These are phyloP conservation scores for Nesometra sesokonis DNA, from an alignment of 35 echinoderm and acorn worm genomes.

Conservation along the genomic window DNA sequence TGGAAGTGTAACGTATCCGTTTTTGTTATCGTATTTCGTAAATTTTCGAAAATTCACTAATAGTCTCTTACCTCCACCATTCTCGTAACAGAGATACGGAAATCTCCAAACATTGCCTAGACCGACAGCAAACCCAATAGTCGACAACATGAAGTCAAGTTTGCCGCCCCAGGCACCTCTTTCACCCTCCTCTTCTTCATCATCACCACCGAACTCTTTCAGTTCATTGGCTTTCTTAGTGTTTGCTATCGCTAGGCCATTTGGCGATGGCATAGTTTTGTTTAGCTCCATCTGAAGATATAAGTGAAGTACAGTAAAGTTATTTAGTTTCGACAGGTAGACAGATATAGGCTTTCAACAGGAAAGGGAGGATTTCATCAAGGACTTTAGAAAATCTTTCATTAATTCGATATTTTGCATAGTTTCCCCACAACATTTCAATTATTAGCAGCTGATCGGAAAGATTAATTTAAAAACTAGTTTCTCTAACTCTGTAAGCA, in stretches of 20 bases:
- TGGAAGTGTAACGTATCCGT: too few species aligned
- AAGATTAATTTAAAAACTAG: too few species aligned
- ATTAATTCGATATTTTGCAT: too few species aligned
- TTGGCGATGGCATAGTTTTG: not conserved
- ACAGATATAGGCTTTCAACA: too few species aligned
- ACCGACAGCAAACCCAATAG: conserved; percentile 37
- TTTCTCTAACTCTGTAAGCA: too few species aligned
- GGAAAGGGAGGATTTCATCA: too few species aligned
- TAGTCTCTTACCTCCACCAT: conserved; percentile 30
- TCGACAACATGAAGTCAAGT: conserved; percentile 35
- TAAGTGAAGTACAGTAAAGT: too few species aligned
- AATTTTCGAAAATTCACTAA: not conserved
- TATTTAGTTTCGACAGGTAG: too few species aligned
- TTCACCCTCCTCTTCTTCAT: not conserved
- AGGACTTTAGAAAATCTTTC: too few species aligned
- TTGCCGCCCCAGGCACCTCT: conserved; percentile 28
- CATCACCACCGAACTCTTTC: not conserved
- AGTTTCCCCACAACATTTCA: too few species aligned
- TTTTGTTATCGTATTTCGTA: too few species aligned
- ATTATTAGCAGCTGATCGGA: too few species aligned
- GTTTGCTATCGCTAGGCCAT: not conserved
- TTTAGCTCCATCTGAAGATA: not conserved
- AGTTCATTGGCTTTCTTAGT: not conserved
- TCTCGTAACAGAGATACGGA: conserved; percentile 33
- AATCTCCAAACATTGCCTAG: conserved; percentile 50